phyloP scores from a whole-genome alignment of 2,113 vertebrate genomes.

The Hyla sarda region DNA sequence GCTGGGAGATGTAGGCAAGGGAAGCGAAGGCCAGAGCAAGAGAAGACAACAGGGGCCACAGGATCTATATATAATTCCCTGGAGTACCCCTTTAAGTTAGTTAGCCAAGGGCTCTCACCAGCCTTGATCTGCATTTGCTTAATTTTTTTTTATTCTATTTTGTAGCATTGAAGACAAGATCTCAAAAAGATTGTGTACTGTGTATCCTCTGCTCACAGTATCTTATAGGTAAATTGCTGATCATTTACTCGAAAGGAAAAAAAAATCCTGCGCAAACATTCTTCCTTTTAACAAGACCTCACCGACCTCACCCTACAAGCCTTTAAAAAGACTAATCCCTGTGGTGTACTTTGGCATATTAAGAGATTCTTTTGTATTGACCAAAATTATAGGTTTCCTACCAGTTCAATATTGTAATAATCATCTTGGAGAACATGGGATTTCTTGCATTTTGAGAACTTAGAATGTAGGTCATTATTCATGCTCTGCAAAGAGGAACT shows the following conservation, averaged over 20 bases:
- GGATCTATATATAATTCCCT: too few species aligned
- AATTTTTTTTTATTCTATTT: too few species aligned
- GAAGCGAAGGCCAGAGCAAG: too few species aligned
- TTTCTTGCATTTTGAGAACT: slow-evolving; percentile 40
- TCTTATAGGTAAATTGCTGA: not conserved
- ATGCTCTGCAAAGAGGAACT: slow-evolving; percentile 24
- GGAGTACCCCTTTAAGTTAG: too few species aligned
- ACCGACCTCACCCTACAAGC: not conserved
- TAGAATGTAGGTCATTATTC: slow-evolving; percentile 43
- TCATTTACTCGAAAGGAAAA: not conserved
- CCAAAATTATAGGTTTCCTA: slow-evolving; percentile 24
- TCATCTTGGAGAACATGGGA: slow-evolving; percentile 28
- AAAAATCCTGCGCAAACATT: not conserved
- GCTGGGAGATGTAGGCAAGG: too few species aligned
- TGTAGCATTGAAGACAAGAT: too few species aligned
- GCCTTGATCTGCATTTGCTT: too few species aligned
- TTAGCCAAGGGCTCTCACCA: too few species aligned
- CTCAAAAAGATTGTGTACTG: too few species aligned
- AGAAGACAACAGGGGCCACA: too few species aligned
- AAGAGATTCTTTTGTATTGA: slow-evolving; percentile 16
- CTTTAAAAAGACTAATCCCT: not conserved
- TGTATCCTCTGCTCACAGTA: not conserved
- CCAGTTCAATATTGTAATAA: slow-evolving; percentile 23
- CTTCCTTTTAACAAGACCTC: not conserved
- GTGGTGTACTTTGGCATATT: not conserved